Evolutionary conservation across 2,113 vertebrate species (phyloP).

Genomic region (Mionectes macconnelli): DNA sequence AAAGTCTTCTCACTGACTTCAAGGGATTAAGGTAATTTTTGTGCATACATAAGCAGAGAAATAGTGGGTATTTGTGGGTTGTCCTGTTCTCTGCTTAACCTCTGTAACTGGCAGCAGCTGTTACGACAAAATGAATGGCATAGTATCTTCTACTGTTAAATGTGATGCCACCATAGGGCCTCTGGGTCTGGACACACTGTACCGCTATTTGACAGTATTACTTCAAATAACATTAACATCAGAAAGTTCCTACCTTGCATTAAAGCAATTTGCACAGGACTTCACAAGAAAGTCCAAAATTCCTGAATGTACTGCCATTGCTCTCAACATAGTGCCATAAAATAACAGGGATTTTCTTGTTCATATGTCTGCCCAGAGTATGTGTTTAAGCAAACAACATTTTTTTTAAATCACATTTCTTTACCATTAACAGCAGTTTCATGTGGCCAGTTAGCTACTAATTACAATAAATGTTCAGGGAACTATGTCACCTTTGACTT

Average conservation of each 20-base stretch:
- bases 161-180: constrained; percentile 60
- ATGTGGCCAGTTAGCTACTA: neutral
- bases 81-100: neutral
- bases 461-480: neutral
- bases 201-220: constrained; percentile 52
- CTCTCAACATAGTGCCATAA: constrained; percentile 78
- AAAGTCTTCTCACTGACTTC: neutral
- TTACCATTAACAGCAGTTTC: neutral
- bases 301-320: constrained; percentile 68
- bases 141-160: neutral
- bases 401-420: constrained; percentile 19
- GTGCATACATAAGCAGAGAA: neutral
- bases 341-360: constrained; percentile 88
- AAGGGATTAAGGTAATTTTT: neutral
- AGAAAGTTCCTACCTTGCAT: constrained; percentile 46
- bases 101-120: neutral
- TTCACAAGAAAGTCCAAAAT: constrained; percentile 74
- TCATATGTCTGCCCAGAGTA: constrained; percentile 75
- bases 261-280: constrained; percentile 66
- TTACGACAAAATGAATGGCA: neutral
- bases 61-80: neutral
- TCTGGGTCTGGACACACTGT: constrained; percentile 56
- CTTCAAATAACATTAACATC: constrained; percentile 50
- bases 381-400: constrained; percentile 54
- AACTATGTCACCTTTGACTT: neutral